Evolutionary conservation across 2,113 vertebrate genomes (phyloP).

Genomic region (Hydrolagus affinis): DNA sequence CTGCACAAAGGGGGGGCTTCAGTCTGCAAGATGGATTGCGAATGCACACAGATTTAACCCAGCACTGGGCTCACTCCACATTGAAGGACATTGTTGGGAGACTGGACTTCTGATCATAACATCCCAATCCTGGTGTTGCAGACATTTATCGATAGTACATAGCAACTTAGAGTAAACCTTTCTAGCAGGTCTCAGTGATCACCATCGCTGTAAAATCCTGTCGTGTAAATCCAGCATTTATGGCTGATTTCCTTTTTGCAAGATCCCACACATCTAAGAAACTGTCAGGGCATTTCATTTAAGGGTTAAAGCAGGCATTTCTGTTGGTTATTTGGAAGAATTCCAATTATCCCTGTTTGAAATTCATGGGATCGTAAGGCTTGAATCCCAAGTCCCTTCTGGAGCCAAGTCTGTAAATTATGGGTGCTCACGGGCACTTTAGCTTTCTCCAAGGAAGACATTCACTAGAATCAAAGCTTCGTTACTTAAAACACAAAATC

Average conservation of each 20-base stretch:
- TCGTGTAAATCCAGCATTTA: too few relatives aligned
- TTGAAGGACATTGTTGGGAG: too few relatives aligned
- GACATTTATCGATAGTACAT: too few relatives aligned
- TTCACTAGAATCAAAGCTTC: not conserved
- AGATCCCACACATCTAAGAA: not conserved
- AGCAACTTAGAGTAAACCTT: too few relatives aligned
- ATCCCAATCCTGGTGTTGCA: too few relatives aligned
- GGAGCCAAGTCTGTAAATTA: not conserved
- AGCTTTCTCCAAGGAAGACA: not conserved
- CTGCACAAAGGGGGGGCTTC: too few relatives aligned
- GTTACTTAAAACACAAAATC: not conserved
- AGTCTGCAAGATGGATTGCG: too few relatives aligned
- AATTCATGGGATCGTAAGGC: constrained; percentile 27
- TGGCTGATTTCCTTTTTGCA: not conserved
- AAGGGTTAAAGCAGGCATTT: not conserved
- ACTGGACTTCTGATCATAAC: too few relatives aligned
- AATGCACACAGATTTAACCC: too few relatives aligned
- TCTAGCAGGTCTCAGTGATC: too few relatives aligned
- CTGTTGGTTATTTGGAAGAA: constrained; percentile 20
- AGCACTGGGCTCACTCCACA: too few relatives aligned
- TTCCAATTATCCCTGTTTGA: constrained; percentile 18
- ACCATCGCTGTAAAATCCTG: too few relatives aligned
- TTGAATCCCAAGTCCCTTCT: not conserved
- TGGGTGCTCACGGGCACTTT: constrained; percentile 14
- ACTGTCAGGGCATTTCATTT: not conserved